These are phyloP conservation scores for Parnassius apollo DNA, from an alignment of 2,888 invertebrate species.

Conservation along the genomic window DNA sequence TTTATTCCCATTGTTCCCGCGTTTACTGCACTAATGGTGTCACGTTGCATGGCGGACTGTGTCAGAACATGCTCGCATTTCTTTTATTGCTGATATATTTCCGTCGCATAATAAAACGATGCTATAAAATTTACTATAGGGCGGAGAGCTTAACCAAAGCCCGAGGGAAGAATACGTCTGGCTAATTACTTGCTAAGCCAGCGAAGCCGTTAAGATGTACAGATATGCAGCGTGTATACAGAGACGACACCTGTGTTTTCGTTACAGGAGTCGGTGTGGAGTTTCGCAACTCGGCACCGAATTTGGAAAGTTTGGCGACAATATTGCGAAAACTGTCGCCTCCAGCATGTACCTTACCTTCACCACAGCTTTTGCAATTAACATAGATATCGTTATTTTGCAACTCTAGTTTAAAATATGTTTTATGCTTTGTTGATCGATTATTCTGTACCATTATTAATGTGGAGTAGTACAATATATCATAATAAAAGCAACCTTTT, in stretches of 20 bases:
- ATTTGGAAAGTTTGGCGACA: conserved; percentile 73
- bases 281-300: conserved; percentile 77
- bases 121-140: conserved; percentile 31
- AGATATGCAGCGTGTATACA: conserved; percentile 16
- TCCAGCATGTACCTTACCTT: conserved; percentile 24
- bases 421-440: neutral
- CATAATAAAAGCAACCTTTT: too few species aligned
- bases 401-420: neutral
- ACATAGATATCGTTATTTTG: conserved; percentile 2
- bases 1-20: conserved; percentile 63
- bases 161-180: neutral
- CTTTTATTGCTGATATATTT: conserved; percentile 58
- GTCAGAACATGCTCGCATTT: conserved; percentile 51
- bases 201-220: conserved; percentile 13
- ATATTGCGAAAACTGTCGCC: conserved; percentile 68
- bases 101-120: conserved; percentile 40
- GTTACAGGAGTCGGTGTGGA: conserved; percentile 55
- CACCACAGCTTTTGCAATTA: conserved; percentile 22
- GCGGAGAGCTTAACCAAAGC: neutral
- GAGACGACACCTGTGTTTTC: conserved; percentile 43
- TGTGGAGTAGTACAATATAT: too few species aligned
- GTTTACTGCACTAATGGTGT: conserved; percentile 69
- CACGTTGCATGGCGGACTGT: conserved; percentile 70
- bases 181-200: conserved; percentile 29
- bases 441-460: too few species aligned